Conservation (phyloP, 2,797 vertebrate species). For the Bovichtus variegatus region DNA sequence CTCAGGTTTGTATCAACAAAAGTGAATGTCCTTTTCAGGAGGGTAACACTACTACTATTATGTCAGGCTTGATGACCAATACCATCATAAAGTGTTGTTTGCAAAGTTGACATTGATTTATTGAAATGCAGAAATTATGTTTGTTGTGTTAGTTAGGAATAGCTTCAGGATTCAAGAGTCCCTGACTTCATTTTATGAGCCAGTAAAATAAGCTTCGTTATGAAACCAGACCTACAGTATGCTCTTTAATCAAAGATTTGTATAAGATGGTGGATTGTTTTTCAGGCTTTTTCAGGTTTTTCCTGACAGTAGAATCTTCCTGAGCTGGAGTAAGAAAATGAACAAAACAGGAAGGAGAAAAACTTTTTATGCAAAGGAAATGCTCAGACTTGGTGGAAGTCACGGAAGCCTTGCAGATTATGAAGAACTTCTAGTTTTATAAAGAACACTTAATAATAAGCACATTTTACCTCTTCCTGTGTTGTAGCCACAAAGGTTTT, state of each 20-base stretch:
- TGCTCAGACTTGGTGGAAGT: background rate
- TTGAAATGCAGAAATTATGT: too few species aligned
- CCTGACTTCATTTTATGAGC: background rate
- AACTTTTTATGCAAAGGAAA: conserved; percentile 8
- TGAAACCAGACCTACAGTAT: background rate
- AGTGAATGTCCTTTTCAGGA: background rate
- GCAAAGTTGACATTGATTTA: background rate
- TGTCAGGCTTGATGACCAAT: background rate
- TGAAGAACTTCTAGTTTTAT: conserved; percentile 3
- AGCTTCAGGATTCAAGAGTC: background rate
- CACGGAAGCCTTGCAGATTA: background rate
- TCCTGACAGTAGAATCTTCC: background rate
- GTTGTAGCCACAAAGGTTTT: conserved; percentile 13
- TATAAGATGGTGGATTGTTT: background rate
- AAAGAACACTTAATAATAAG: conserved; percentile 1
- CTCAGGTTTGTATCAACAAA: background rate
- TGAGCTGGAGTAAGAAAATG: background rate
- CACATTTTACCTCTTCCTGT: too few species aligned
- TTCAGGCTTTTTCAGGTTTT: background rate
- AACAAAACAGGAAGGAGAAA: conserved; percentile 34
- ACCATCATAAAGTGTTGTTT: background rate
- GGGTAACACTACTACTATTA: background rate
- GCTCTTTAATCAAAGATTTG: background rate
- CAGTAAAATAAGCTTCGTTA: background rate
- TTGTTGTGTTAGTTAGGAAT: background rate